Base-by-base conservation (phyloP, 2,888 invertebrate genomes). In the Psylliodes chrysocephalus region DNA sequence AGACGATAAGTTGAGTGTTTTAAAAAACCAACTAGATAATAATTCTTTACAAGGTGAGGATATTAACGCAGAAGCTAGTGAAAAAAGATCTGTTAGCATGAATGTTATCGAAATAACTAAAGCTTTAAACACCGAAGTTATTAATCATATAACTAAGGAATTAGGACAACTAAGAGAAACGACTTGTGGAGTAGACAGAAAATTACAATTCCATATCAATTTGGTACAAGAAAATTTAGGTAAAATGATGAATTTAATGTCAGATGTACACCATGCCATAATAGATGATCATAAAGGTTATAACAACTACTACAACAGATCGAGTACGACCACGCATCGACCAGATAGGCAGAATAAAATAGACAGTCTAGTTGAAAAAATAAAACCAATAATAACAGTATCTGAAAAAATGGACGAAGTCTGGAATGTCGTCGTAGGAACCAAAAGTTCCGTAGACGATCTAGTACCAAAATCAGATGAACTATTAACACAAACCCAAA, bases 361-460 rank as follows among this genome's bases (percentile, higher is more conserved):
- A 68, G 93, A 94, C 81, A 89, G 87, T 2, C 85, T 94, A 25
- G 91, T 92, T 0, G 90, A 91, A 75, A 91, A 93, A 82, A 93
- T 94, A 78, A 89, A 90, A 70, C 94, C 94, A 0, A 93, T 94
- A 84, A 89, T 93, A 77, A 90, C 90, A 57, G 93, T 94, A 0
- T 92, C 93, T 0, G 93, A 93, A 78, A 94, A 94, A 82, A 94
- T 94, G 93, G 94, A 94, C 74, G 92, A 94, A 82, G 93, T 94
- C 2, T 94, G 94, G 94, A 91, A 93, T 78, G 93, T 94, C 2
- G 93, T 94, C 8, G 93, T 94, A 0, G 94, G 94, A 10, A 94
- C 94, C 1, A 94, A 94, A 78, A 93, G 91, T 75, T 92, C 93
- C 0, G 93, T 94, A 0, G 94, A 94, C 79, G 90, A 93, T 79